Conservation (phyloP, 1,140 invertebrate genomes). For the Drosophila sproati region DNA sequence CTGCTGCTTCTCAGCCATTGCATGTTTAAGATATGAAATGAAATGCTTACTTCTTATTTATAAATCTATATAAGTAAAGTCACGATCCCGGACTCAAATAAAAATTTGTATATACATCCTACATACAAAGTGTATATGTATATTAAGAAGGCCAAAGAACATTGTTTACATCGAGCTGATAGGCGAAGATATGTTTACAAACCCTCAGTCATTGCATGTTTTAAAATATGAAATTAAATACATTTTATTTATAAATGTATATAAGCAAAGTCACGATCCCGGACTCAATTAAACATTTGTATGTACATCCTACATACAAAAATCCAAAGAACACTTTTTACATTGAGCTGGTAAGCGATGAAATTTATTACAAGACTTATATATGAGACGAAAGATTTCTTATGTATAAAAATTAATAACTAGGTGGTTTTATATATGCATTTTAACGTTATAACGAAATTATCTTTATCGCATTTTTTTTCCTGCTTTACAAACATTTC, state of each 20-base stretch:
- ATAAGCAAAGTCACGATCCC: constrained; percentile 59
- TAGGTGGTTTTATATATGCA: neutral
- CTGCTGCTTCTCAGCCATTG: too few species aligned
- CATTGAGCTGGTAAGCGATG: neutral
- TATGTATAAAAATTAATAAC: neutral
- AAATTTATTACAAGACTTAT: neutral
- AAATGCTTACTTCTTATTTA: too few species aligned
- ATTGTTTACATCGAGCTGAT: too few species aligned
- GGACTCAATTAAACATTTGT: neutral
- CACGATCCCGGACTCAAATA: too few species aligned
- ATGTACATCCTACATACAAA: neutral
- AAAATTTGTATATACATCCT: too few species aligned
- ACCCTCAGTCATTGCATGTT: too few species aligned
- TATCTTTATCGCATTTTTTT: neutral
- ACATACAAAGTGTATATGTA: too few species aligned
- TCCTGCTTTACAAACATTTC: neutral
- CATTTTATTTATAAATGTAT: neutral
- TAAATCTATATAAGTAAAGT: too few species aligned
- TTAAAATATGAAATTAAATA: too few species aligned
- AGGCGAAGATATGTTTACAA: too few species aligned
- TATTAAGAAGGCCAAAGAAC: too few species aligned
- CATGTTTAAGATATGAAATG: too few species aligned
- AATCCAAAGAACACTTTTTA: neutral
- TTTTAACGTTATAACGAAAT: neutral
- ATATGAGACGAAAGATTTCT: neutral